Evolutionary conservation across 2,888 invertebrate genomes (phyloP).

Genomic region (Rhingia campestris): DNA sequence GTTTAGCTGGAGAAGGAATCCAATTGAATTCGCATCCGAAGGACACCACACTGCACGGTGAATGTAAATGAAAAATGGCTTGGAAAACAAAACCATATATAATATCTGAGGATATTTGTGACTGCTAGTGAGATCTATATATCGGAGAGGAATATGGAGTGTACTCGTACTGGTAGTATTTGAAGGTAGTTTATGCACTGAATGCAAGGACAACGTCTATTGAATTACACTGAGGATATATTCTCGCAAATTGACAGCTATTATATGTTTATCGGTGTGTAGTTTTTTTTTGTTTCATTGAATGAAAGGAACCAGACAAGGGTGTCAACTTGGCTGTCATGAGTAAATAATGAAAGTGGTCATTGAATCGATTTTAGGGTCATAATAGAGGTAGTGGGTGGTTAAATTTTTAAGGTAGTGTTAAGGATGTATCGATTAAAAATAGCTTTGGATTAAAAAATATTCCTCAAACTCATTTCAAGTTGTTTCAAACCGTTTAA

Average conservation of each 20-base stretch:
- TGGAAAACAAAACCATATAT: conserved; percentile 60
- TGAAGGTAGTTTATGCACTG: not conserved
- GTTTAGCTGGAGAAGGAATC: conserved; percentile 4
- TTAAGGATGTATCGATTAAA: not conserved
- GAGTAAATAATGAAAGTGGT: conserved; percentile 4
- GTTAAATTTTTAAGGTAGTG: not conserved
- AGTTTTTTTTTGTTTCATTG: not conserved
- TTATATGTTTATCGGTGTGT: conserved; percentile 1
- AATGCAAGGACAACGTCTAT: conserved; percentile 24
- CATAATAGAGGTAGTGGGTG: not conserved
- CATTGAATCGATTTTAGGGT: not conserved
- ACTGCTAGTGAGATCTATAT: conserved; percentile 46
- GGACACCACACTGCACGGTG: conserved; percentile 31
- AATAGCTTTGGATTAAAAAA: too few relatives aligned
- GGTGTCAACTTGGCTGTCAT: not conserved
- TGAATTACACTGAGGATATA: conserved; percentile 9
- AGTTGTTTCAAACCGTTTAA: too few relatives aligned
- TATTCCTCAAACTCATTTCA: too few relatives aligned
- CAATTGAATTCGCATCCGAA: conserved; percentile 44
- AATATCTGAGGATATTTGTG: conserved; percentile 33
- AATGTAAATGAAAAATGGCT: conserved; percentile 51
- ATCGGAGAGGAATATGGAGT: conserved; percentile 1
- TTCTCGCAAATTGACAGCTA: conserved; percentile 9
- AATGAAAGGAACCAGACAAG: not conserved
- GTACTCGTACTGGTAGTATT: not conserved